Evolutionary conservation across 92 coral and sea anemone genomes (phyloP), one percentile per base, ranked within the genome.

Genomic region (Phenganax stokvisi): DNA sequence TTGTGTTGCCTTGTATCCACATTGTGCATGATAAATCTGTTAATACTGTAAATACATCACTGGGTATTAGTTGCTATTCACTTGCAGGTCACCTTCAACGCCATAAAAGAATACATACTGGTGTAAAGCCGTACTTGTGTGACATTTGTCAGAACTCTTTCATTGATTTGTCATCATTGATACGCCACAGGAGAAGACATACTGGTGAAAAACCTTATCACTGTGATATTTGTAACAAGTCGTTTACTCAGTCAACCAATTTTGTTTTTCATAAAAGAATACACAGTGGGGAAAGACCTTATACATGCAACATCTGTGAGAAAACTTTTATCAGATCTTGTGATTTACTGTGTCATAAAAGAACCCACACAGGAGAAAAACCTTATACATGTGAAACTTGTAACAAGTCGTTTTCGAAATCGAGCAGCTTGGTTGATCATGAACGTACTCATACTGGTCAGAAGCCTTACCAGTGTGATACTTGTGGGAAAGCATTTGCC

Each of bases 301-400:
- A 59, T 59, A 6, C 20, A 25, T 59, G 65, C 20, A 25, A 59
- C 20, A 20, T 59, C 20, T 59, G 65, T 59, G 65, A 25, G n/a
- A 59, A 59, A 59, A 59, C n/a, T 6, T 59, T 59, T 59, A 25
- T 59, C 15, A 59, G 65, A 59, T 59, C 65, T n/a, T 59, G 65
- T 59, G 65, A 59, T 13, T 59, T 59, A 25, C 12, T 59, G 65
- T 59, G 65, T 59, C 65, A 59, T 59, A 59, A 59, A 13, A 59
- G 65, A 59, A 59, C 65, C 0, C 65, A 59, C 65, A 59, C 65
- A 13, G 65, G 65, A 59, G 65, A 59, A 59, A 59, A 59, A 59
- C 65, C 65, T 6, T 59, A 59, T 25, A 59, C 65, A 25, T 59
- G 65, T 12, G 65, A 59, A 59, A 59, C 65, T 10, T 59, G 65